Base-by-base conservation (phyloP, 2,797 vertebrate genomes). In the Acanthis flammea region DNA sequence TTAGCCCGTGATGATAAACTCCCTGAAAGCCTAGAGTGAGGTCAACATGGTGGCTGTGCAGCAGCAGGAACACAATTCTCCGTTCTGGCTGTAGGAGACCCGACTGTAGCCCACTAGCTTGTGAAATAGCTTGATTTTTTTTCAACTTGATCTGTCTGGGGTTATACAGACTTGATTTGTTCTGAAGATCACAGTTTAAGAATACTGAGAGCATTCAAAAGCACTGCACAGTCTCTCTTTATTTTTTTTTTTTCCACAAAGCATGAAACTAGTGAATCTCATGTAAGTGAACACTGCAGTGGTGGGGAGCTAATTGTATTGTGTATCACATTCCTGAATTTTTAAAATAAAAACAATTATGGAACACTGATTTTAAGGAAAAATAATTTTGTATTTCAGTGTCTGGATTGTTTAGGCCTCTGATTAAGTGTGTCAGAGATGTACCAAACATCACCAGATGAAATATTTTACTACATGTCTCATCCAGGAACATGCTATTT, bases 241-340 rank as follows among this genome's bases (percentile, higher is more conserved):
- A 3, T 37, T 50, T 65, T 39, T 55, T 42, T 44, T 42, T 42
- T 28, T 33, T 53, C 31, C 63, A 63, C 67, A 87, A 78, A 91
- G 71, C 74, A 86, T 86, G 63, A 94, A 94, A 70, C 58, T 88
- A 70, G 81, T 86, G 75, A 65, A 81, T 95, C 80, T 96, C 81
- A 67, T 95, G 75, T 94, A 81, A 82, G 74, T 88, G 70, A 95
- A 80, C 42, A 86, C 76, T 94, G 84, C 93, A 94, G 75, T 82
- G 89, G 61, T 94, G 87, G 93, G 93, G 75, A 96, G 90, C 73
- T 83, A 85, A 95, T 86, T 97, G 82, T 96, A 96, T 87, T 96
- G 79, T 96, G 81, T 95, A 95, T 96, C 96, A 92, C 96, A 97
- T 95, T 96, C 88, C 96, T 95, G 90, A 92, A 86, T 92, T 88